Evolutionary conservation across 2,888 invertebrate genomes (phyloP).

Genomic region (Halictus ligatus): DNA sequence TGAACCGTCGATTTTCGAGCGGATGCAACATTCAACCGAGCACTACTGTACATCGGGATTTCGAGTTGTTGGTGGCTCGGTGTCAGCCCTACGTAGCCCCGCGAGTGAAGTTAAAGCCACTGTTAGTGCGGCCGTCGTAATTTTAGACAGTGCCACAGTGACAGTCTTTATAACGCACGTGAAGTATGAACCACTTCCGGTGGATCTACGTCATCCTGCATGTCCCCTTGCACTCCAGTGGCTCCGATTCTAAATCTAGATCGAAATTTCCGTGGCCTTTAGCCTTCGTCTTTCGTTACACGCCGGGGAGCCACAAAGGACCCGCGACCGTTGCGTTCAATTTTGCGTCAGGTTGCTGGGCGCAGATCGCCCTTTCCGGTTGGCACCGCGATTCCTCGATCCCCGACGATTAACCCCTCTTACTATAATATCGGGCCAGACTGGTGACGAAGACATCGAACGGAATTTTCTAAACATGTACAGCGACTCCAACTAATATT

Average conservation of each 20-base stretch:
- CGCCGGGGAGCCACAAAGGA: constrained; percentile 35
- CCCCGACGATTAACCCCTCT: neutral
- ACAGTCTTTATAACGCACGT: constrained; percentile 75
- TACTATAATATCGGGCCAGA: too few species aligned
- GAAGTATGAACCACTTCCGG: constrained; percentile 76
- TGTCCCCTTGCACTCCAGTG: constrained; percentile 72
- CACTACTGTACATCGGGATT: neutral
- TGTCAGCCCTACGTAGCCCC: neutral
- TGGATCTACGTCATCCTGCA: constrained; percentile 73
- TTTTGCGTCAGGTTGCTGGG: neutral
- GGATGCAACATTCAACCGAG: neutral
- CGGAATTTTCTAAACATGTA: too few species aligned
- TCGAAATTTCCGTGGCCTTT: constrained; percentile 72
- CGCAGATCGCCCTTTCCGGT: neutral
- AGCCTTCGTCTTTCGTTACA: constrained; percentile 61
- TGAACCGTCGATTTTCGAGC: too few species aligned
- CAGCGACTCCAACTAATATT: too few species aligned
- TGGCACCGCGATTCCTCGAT: neutral
- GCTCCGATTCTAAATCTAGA: constrained; percentile 75
- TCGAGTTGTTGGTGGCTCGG: neutral
- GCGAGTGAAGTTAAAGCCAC: constrained; percentile 50
- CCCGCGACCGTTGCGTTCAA: neutral
- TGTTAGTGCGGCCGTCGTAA: constrained; percentile 67
- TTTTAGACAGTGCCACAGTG: constrained; percentile 74
- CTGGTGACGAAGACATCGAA: too few species aligned